Base-by-base conservation (phyloP, 2,888 invertebrate genomes). In the Anthophora plumipes region DNA sequence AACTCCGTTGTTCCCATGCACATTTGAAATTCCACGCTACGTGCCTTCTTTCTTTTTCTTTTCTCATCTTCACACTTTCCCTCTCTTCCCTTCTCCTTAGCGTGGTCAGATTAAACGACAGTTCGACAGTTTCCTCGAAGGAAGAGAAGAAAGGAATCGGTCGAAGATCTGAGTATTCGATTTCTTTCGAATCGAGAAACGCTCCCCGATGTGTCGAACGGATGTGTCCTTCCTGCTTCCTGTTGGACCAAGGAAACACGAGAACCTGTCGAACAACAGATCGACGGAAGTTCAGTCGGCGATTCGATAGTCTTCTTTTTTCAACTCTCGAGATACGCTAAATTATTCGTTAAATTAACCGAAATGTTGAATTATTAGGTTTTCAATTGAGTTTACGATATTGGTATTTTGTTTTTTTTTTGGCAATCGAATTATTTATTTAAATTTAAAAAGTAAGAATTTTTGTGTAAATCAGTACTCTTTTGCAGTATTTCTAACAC, bases 181-280 rank as follows among this genome's bases (percentile, higher is more conserved):
- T 85, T 77, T 73, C 73, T 76, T 59, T 31, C 14, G 37, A n/a
- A 55, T 68, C 55, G 41, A 48, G 8, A 61, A 54, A 46, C 25
- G 31, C 48, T 48, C 20, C 43, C 55, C 9, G 43, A 68, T 25
- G 72, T 37, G 22, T 77, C 66, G 52, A 60, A 57, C 71, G 83
- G 74, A 84, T 69, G 81, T 77, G 79, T 79, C 78, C 78, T 88
- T 85, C 83, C 88, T 83, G 77, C 72, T 88, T 73, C 71, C 76
- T 46, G 60, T 70, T 64, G 67, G 79, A 72, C 71, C 71, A 55
- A 68, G 55, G 86, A 80, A 86, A 88, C 59, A 68, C 72, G 84
- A 84, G 88, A 84, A 54, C 70, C 63, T 60, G 50, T 66, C 71
- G 75, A 77, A 78, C 72, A 61, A 39, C 61, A 43, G 82, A 73